Percentiles rank a stretch among this genome's conserved stretches.
Evolutionary conservation across 1,140 invertebrate species (phyloP).

Genomic region (Scaptomyza pallida): DNA sequence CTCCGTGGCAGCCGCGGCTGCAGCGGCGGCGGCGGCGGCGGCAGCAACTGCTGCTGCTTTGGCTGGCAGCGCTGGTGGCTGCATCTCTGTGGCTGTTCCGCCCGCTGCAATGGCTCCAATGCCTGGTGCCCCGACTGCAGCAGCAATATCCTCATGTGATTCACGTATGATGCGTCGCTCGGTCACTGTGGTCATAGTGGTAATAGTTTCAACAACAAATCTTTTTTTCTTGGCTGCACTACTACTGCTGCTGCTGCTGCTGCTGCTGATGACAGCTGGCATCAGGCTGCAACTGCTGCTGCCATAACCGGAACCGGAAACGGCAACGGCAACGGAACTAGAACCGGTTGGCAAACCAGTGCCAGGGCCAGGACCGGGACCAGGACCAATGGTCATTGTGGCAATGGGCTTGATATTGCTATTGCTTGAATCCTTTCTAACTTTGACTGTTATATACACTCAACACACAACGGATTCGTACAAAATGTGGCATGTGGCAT

Average conservation of each 20-base stretch:
- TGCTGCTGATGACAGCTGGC: conserved; percentile 8
- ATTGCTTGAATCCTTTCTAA: conserved; percentile 62
- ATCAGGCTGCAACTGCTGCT: conserved; percentile 15
- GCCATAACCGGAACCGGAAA: conserved; percentile 19
- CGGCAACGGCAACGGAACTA: background rate
- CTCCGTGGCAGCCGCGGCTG: conserved; percentile 7
- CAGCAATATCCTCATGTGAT: conserved; percentile 65
- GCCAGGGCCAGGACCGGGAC: conserved; percentile 15
- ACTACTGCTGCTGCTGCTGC: conserved; percentile 44
- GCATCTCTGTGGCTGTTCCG: conserved; percentile 35
- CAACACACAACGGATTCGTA: conserved; percentile 15
- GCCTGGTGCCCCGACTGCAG: background rate
- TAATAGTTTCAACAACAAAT: conserved; percentile 88
- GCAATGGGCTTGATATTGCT: conserved; percentile 40
- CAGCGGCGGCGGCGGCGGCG: conserved; percentile 24
- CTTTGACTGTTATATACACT: conserved; percentile 46
- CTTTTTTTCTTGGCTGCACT: conserved; percentile 84
- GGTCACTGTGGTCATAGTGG: conserved; percentile 88
- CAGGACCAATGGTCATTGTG: conserved; percentile 4
- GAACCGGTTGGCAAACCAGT: conserved; percentile 4
- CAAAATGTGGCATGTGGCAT: conserved; percentile 16
- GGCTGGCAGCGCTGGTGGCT: conserved; percentile 70
- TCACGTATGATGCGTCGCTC: conserved; percentile 87
- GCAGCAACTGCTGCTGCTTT: conserved; percentile 47
- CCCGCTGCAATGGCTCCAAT: conserved; percentile 3